A percentile compares a stretch with the other conserved stretches of the same genome.
Evolutionary conservation across 2,113 vertebrate species (phyloP).

Genomic region (Bubo bubo): DNA sequence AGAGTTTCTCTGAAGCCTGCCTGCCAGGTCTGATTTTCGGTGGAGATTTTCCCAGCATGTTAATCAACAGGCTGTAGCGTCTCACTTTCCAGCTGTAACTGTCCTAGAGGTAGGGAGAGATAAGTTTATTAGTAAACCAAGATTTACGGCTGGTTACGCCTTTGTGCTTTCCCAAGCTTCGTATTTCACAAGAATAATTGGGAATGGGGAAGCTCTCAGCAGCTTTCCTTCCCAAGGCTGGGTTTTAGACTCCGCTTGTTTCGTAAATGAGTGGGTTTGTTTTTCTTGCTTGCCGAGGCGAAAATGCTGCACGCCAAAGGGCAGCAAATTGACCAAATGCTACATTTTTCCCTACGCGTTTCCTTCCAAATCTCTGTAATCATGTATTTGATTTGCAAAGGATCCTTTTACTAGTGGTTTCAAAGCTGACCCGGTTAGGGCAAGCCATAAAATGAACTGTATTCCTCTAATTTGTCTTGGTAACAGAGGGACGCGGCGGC

Average conservation of each 20-base stretch:
- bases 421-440: background rate
- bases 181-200: background rate
- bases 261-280: rapidly evolving
- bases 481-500: rapidly evolving
- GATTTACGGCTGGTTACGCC: rapidly evolving
- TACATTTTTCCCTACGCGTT: rapidly evolving
- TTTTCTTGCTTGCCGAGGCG: background rate
- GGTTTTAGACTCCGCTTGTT: background rate
- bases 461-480: background rate
- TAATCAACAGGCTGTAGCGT: background rate
- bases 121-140: background rate
- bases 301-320: rapidly evolving
- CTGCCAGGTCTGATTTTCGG: background rate
- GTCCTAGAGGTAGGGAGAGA: background rate
- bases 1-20: background rate
- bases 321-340: rapidly evolving
- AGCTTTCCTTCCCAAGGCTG: background rate
- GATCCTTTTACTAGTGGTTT: background rate
- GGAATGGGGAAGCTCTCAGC: background rate
- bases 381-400: background rate
- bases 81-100: background rate
- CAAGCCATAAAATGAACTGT: background rate
- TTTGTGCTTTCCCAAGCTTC: background rate
- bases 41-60: background rate
- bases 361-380: background rate